phyloP scores from a whole-genome alignment of 2,113 vertebrate species.

The Illadopsis cleaveri region DNA sequence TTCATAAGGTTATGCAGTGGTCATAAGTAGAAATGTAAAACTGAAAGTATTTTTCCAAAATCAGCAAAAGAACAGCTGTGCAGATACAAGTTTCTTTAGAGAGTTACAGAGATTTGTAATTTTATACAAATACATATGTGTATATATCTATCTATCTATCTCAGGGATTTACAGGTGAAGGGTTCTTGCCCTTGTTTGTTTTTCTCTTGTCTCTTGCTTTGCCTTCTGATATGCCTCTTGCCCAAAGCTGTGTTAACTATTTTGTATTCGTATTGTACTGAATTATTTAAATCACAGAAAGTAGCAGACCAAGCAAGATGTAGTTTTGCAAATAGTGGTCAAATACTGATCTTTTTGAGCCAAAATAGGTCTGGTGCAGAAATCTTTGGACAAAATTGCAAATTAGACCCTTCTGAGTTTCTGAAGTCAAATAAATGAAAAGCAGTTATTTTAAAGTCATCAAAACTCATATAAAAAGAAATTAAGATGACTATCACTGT shows the following conservation, averaged over 20 bases:
- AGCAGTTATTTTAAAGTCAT: neutral
- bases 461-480: neutral
- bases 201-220: neutral
- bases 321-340: neutral
- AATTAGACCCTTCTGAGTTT: neutral
- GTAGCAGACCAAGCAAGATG: neutral
- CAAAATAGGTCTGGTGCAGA: neutral
- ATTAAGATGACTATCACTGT: neutral
- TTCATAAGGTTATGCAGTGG: neutral
- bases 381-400: neutral
- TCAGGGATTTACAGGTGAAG: neutral
- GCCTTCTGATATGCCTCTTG: neutral
- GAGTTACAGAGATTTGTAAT: neutral
- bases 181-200: neutral
- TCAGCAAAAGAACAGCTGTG: neutral
- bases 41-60: neutral
- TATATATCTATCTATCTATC: too few relatives aligned
- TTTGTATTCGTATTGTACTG: neutral
- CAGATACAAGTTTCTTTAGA: neutral
- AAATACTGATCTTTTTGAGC: neutral
- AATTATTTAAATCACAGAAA: neutral
- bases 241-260: neutral
- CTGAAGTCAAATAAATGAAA: neutral
- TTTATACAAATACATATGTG: neutral
- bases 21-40: neutral